A percentile compares a stretch with the other conserved stretches of the same genome.
phyloP scores from a whole-genome alignment of 2,797 vertebrate species.

The Epinephelus awoara region DNA sequence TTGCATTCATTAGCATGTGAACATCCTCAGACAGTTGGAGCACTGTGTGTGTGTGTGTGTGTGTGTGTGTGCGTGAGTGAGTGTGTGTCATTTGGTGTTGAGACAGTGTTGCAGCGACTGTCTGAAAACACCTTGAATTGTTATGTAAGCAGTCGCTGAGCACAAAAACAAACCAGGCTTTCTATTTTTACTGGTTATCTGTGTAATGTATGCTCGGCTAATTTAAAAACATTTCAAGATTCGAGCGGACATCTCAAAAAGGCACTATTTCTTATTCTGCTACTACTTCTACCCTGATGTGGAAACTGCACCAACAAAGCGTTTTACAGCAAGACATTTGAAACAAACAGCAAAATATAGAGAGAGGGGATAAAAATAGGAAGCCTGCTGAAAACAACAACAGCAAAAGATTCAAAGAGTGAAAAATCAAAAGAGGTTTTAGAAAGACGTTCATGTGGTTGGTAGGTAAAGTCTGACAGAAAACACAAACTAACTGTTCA shows the following conservation, averaged over 20 bases:
- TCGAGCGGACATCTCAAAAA: not conserved
- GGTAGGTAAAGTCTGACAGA: too few relatives aligned
- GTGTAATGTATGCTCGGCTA: too few relatives aligned
- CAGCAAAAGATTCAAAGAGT: not conserved
- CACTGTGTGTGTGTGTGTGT: not conserved
- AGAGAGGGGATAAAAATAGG: conserved; percentile 57
- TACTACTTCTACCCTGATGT: not conserved
- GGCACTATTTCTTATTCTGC: not conserved
- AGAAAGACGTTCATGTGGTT: not conserved
- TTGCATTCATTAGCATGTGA: not conserved
- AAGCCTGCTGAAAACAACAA: conserved; percentile 20
- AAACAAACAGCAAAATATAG: conserved; percentile 16
- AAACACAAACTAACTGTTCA: not conserved
- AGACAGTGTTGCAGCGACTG: not conserved
- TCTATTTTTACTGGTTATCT: conserved; percentile 2
- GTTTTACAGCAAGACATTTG: not conserved
- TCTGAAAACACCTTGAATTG: conserved; percentile 1
- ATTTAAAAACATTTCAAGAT: not conserved
- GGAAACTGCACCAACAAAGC: conserved; percentile 8
- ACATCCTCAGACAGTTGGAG: not conserved
- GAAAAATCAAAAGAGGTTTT: not conserved
- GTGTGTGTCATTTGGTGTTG: too few relatives aligned
- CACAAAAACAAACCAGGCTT: not conserved
- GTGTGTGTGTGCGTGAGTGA: too few relatives aligned
- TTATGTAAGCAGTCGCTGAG: not conserved